These are phyloP conservation scores for Stercorarius parasiticus DNA, from an alignment of 2,113 vertebrate genomes.

Conservation along the genomic window DNA sequence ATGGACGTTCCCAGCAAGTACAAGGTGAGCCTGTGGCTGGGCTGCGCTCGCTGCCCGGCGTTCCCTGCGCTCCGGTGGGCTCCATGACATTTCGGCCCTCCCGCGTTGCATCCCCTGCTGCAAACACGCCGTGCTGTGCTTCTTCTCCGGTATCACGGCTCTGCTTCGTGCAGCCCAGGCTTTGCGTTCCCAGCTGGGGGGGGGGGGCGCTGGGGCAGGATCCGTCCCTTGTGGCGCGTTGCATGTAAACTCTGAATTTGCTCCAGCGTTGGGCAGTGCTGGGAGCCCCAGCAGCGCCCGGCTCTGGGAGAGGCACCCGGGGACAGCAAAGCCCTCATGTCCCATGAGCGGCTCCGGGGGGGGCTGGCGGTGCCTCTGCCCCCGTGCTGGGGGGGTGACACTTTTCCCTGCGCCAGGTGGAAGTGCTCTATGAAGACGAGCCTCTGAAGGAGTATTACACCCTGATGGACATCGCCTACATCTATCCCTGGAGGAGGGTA, in stretches of 20 bases:
- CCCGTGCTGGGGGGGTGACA: not conserved
- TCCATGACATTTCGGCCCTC: not conserved
- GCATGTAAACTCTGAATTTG: accelerated
- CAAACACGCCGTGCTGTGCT: accelerated
- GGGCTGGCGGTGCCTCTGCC: not conserved
- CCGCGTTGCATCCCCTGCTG: accelerated
- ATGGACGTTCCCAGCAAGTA: constrained; percentile 95
- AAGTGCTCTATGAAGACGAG: constrained; percentile 90
- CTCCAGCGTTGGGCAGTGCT: not conserved
- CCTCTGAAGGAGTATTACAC: constrained; percentile 95
- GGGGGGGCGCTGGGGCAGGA: not conserved
- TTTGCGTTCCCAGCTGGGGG: not conserved
- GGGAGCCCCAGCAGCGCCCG: not conserved
- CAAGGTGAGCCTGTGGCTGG: constrained; percentile 71
- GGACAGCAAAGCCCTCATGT: not conserved
- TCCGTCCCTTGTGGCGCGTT: accelerated
- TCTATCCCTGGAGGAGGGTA: constrained; percentile 93
- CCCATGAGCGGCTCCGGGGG: not conserved
- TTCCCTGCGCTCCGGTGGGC: accelerated
- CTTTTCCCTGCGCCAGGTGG: constrained; percentile 76
- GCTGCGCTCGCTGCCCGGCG: not conserved
- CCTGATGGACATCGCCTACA: constrained; percentile 94
- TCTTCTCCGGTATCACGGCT: too few species aligned
- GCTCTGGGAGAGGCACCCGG: not conserved
- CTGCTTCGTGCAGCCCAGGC: not conserved